Evolutionary conservation across 2,113 vertebrate genomes (phyloP).

Genomic region (Nerophis ophidion): DNA sequence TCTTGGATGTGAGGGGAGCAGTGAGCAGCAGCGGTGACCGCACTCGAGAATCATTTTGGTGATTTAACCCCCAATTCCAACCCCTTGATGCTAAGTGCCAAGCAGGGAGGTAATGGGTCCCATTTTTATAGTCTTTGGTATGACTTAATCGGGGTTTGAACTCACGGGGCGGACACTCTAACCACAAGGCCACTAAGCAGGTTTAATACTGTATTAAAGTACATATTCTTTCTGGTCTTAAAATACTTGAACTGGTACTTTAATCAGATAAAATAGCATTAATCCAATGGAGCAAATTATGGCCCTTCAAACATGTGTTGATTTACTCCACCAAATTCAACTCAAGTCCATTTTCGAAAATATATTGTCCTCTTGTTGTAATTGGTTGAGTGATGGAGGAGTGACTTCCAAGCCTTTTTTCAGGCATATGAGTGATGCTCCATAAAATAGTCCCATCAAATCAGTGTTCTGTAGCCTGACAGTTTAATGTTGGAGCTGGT

Average conservation of each 20-base stretch:
- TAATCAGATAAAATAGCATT: conserved; percentile 1
- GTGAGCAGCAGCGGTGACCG: no score
- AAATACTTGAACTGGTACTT: conserved; percentile 2
- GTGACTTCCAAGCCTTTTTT: conserved; percentile 8
- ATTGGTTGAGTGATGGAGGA: conserved; percentile 10
- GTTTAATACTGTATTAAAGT: not conserved
- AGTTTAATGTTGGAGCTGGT: conserved; percentile 40
- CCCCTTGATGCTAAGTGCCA: no score
- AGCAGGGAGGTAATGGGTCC: no score
- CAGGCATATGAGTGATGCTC: conserved; percentile 23
- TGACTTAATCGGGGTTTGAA: no score
- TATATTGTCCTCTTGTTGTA: conserved; percentile 2
- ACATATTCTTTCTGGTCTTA: not conserved
- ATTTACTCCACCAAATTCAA: conserved; percentile 1
- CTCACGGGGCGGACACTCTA: no score
- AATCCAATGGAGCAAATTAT: conserved; percentile 5
- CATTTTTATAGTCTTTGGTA: no score
- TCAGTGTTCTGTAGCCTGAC: conserved; percentile 35
- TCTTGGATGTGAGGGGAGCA: no score
- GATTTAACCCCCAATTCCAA: no score
- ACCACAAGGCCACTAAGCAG: no score
- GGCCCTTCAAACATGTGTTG: not conserved
- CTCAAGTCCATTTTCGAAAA: not conserved
- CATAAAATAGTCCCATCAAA: conserved; percentile 22
- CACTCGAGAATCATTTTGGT: no score